A percentile compares a stretch with the other conserved stretches of the same genome.
phyloP scores from a whole-genome alignment of 1,140 invertebrate species.

The Lysiphlebus fabarum region DNA sequence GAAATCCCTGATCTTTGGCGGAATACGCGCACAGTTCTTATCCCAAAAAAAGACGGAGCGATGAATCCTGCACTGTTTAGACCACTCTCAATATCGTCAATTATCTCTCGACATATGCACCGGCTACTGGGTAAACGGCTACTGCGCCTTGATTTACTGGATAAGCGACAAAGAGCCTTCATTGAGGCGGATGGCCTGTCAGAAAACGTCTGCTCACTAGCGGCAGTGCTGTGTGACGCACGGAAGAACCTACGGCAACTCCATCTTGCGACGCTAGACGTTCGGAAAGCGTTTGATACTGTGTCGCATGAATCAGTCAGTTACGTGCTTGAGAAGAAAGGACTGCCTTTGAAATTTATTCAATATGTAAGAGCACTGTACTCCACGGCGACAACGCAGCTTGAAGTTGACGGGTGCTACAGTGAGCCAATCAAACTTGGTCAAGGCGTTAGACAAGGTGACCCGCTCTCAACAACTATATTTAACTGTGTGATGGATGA shows the following conservation, averaged over 20 bases:
- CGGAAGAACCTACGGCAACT: constrained; percentile 1
- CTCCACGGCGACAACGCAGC: too few relatives aligned
- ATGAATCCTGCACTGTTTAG: constrained; percentile 14
- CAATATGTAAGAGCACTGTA: too few relatives aligned
- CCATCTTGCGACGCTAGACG: constrained; percentile 22
- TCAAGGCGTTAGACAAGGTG: constrained; percentile 35
- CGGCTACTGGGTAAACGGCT: constrained; percentile 19
- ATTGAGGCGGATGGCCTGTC: constrained; percentile 13
- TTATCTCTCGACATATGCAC: constrained; percentile 17
- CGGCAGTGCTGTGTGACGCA: neutral
- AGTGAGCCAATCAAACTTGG: too few relatives aligned
- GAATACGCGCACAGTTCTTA: constrained; percentile 18
- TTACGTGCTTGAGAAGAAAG: too few relatives aligned
- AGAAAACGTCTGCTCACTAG: constrained; percentile 10
- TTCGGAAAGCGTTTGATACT: constrained; percentile 45
- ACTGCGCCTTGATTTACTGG: neutral
- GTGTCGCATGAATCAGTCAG: too few relatives aligned
- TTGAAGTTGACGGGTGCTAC: too few relatives aligned
- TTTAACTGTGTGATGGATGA: constrained; percentile 29
- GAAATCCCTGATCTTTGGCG: constrained; percentile 11
- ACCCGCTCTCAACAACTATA: constrained; percentile 31
- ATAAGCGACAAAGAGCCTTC: constrained; percentile 18
- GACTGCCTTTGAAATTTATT: too few relatives aligned
- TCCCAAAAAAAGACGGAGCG: constrained; percentile 19
- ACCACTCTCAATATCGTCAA: constrained; percentile 25